Evolutionary conservation across 2,797 vertebrate genomes (phyloP).

Genomic region (Artibeus lituratus): DNA sequence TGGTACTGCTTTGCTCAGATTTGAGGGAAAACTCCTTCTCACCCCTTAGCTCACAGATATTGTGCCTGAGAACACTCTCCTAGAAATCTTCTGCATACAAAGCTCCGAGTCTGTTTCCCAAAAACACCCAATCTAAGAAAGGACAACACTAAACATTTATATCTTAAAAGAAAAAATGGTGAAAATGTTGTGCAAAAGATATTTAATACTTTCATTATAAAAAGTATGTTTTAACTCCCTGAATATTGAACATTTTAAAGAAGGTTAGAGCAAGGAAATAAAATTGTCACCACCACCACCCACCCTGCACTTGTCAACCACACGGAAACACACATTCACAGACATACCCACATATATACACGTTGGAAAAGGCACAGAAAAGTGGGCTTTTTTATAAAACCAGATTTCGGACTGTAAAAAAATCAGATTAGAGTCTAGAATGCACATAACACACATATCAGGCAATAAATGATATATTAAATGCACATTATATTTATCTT

Average conservation of each 20-base stretch:
- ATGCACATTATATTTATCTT: background rate
- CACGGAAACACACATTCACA: background rate
- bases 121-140: background rate
- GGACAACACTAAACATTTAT: background rate
- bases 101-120: background rate
- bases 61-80: background rate
- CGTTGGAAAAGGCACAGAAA: background rate
- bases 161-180: background rate
- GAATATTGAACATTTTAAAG: background rate
- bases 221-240: background rate
- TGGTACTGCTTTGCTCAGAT: background rate
- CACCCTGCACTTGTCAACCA: background rate
- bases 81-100: background rate
- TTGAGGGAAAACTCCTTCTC: background rate
- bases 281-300: background rate
- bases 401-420: background rate
- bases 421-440: background rate
- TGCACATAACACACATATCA: background rate
- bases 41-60: background rate
- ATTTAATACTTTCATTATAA: conserved; percentile 13
- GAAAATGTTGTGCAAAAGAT: background rate
- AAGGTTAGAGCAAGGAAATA: background rate
- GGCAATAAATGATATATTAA: background rate
- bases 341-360: background rate
- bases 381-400: background rate